phyloP scores from a whole-genome alignment of 2,113 vertebrate genomes.

The Odocoileus virginianus region DNA sequence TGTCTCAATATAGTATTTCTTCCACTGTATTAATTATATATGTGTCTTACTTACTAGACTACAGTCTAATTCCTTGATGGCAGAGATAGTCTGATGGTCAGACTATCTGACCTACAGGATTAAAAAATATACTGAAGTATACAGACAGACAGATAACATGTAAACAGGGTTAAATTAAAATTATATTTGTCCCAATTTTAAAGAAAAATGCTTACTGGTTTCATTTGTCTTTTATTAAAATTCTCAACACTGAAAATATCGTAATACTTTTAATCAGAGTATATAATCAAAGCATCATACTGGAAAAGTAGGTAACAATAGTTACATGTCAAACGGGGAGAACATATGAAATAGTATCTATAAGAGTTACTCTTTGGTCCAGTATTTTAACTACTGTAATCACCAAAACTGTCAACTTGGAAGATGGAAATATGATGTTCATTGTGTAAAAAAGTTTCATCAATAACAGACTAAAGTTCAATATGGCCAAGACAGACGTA shows the following conservation, averaged over 20 bases:
- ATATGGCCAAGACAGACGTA: background rate
- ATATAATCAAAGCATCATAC: background rate
- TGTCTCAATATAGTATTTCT: background rate
- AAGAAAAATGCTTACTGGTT: background rate
- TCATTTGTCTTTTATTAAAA: background rate
- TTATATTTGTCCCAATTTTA: background rate
- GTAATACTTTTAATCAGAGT: background rate
- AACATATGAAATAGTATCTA: background rate
- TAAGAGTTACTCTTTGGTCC: background rate
- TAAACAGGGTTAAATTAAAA: background rate
- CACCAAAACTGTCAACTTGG: background rate
- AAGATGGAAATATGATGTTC: background rate
- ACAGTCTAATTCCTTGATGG: background rate
- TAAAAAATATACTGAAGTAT: background rate
- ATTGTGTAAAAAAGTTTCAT: background rate
- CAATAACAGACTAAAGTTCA: background rate
- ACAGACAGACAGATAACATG: background rate
- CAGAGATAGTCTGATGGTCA: background rate
- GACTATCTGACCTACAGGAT: background rate
- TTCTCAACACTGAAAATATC: slow-evolving; percentile 8
- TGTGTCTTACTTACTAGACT: background rate
- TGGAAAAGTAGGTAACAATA: background rate
- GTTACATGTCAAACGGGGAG: background rate
- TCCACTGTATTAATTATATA: background rate
- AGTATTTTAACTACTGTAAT: background rate